Evolutionary conservation across 2,113 vertebrate species (phyloP).

Genomic region (Meriones unguiculatus): DNA sequence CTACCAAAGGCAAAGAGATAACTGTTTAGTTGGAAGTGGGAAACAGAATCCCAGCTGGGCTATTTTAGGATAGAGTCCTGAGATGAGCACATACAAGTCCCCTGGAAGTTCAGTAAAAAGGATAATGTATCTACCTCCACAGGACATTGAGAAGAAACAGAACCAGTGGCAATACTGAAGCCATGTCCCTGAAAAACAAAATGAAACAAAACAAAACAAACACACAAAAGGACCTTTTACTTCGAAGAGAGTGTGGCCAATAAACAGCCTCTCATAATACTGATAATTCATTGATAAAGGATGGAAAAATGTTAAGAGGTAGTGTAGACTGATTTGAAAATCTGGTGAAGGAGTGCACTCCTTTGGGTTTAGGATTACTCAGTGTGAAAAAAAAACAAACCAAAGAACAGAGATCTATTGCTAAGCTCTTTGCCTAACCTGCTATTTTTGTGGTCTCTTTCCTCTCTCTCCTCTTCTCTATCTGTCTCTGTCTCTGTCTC

Average conservation of each 20-base stretch:
- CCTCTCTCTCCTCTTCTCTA: too few species aligned
- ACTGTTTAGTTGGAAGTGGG: neutral
- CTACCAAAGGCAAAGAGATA: neutral
- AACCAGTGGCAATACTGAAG: neutral
- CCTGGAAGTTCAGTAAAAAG: neutral
- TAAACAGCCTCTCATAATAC: neutral
- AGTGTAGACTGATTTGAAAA: neutral
- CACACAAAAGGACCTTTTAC: neutral
- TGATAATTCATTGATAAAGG: neutral
- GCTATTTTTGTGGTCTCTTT: neutral
- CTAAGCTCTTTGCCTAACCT: neutral
- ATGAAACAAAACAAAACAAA: too few species aligned
- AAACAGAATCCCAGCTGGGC: neutral
- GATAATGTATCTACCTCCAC: neutral
- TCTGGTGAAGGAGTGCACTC: neutral
- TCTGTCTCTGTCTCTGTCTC: neutral
- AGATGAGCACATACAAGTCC: neutral
- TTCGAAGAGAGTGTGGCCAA: neutral
- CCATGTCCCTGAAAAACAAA: neutral
- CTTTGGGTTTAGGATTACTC: neutral
- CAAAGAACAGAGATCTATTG: neutral
- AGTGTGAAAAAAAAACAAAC: neutral
- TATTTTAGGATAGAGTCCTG: neutral
- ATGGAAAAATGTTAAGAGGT: neutral
- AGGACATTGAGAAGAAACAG: neutral